phyloP scores from a whole-genome alignment of 1,140 invertebrate species.

The Drosophila leontia region DNA sequence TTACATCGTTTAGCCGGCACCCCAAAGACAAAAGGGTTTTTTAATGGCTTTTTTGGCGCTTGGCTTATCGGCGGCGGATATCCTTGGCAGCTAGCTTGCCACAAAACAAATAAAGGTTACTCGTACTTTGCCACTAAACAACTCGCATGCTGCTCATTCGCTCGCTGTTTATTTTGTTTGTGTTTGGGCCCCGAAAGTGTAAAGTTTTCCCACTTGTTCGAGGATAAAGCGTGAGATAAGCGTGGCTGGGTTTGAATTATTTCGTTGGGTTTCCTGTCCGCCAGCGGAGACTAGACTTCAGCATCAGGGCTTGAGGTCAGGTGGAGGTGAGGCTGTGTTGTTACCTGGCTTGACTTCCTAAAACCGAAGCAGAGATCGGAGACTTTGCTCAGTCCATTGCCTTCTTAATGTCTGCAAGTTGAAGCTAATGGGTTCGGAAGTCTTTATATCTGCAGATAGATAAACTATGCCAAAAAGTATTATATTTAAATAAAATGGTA shows the following conservation, averaged over 20 bases:
- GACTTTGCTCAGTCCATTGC: neutral
- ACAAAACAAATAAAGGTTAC: slow-evolving; percentile 78
- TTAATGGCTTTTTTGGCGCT: slow-evolving; percentile 70
- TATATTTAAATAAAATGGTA: neutral
- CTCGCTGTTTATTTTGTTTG: slow-evolving; percentile 53
- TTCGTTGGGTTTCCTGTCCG: slow-evolving; percentile 54
- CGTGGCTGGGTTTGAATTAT: slow-evolving; percentile 65
- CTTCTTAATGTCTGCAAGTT: neutral
- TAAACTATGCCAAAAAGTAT: neutral
- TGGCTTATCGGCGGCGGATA: slow-evolving; percentile 73
- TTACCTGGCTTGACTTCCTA: slow-evolving; percentile 19
- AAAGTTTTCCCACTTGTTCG: slow-evolving; percentile 71
- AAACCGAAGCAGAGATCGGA: slow-evolving; percentile 1
- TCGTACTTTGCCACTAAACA: slow-evolving; percentile 54
- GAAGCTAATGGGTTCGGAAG: neutral
- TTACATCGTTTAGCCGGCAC: slow-evolving; percentile 61
- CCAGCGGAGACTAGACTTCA: neutral
- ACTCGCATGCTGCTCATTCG: slow-evolving; percentile 40
- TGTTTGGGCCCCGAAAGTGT: slow-evolving; percentile 33
- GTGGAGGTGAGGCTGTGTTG: slow-evolving; percentile 19
- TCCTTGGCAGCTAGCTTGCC: slow-evolving; percentile 64
- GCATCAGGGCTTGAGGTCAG: slow-evolving; percentile 1
- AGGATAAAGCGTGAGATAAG: slow-evolving; percentile 64
- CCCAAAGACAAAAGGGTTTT: slow-evolving; percentile 65
- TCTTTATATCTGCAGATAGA: neutral